These are phyloP conservation scores for Acleris emargana DNA, from an alignment of 2,888 invertebrate genomes.

Conservation along the genomic window DNA sequence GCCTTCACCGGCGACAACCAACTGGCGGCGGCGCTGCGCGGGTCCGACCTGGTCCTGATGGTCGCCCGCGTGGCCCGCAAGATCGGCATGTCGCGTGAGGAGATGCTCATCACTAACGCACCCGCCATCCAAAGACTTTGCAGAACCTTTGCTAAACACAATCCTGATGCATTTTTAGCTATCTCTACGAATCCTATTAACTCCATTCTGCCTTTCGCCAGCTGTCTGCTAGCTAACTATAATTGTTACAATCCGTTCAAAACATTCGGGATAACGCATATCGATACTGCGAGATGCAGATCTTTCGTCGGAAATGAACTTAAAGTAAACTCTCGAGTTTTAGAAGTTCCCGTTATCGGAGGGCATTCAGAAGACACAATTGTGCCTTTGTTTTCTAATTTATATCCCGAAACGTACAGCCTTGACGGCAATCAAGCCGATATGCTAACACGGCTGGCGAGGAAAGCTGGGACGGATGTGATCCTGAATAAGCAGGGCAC, in stretches of 20 bases:
- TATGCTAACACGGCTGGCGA: constrained; percentile 57
- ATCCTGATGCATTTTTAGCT: constrained; percentile 60
- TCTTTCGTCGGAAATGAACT: constrained; percentile 52
- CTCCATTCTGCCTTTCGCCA: constrained; percentile 63
- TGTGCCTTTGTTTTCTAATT: constrained; percentile 64
- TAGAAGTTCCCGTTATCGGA: constrained; percentile 64
- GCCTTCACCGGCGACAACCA: constrained; percentile 48
- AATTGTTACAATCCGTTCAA: constrained; percentile 60
- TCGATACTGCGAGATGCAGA: constrained; percentile 58
- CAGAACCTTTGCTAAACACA: constrained; percentile 54
- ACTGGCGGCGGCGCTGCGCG: constrained; percentile 50
- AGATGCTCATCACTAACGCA: constrained; percentile 61
- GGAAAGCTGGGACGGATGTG: constrained; percentile 60
- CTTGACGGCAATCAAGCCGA: constrained; percentile 54
- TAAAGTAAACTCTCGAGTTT: constrained; percentile 48
- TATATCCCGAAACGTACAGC: constrained; percentile 48
- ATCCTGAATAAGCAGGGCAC: constrained; percentile 54
- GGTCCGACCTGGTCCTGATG: constrained; percentile 58
- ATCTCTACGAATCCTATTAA: constrained; percentile 66
- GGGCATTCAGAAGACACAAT: constrained; percentile 68
- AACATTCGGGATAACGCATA: constrained; percentile 64
- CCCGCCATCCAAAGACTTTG: constrained; percentile 56
- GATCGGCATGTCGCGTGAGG: constrained; percentile 50
- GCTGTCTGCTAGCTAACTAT: constrained; percentile 54
- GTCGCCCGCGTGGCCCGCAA: constrained; percentile 53